Evolutionary conservation across 2,888 invertebrate species (phyloP).

Genomic region (Cremastobaeus sp.): DNA sequence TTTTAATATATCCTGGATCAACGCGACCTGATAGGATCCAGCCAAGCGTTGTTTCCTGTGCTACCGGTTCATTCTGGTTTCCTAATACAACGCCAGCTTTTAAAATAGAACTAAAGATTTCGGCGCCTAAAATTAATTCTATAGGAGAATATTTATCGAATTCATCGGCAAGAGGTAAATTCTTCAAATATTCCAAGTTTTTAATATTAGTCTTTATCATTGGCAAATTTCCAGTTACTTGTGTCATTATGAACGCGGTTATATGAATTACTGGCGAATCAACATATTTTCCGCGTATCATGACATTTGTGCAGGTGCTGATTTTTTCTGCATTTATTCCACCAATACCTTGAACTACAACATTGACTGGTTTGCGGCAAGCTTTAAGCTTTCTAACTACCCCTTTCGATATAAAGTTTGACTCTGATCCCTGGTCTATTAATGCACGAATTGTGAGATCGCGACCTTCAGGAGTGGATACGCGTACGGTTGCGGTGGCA

Average conservation of each 20-base stretch:
- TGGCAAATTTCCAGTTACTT: too few relatives aligned
- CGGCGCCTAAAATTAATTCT: conserved; percentile 16
- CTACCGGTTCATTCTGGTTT: conserved; percentile 3
- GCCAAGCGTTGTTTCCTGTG: conserved; percentile 8
- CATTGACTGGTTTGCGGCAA: too few relatives aligned
- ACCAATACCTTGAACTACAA: conserved; percentile 4
- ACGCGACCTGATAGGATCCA: conserved; percentile 11
- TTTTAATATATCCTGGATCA: too few relatives aligned
- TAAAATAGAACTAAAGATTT: conserved; percentile 22
- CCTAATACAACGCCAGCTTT: conserved; percentile 6
- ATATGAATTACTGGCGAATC: too few relatives aligned
- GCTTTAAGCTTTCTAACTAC: too few relatives aligned
- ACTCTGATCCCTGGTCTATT: conserved; percentile 3
- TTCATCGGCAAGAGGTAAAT: conserved; percentile 15
- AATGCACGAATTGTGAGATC: not conserved
- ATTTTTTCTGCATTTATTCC: too few relatives aligned
- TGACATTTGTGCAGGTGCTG: too few relatives aligned
- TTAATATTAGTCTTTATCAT: too few relatives aligned
- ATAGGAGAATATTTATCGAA: not conserved
- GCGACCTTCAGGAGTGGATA: not conserved
- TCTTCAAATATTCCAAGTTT: not conserved
- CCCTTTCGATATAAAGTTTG: conserved; percentile 8
- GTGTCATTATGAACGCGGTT: too few relatives aligned
- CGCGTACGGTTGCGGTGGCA: conserved; percentile 10
- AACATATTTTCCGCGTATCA: too few relatives aligned